Conservation (phyloP, 2,888 invertebrate species). For the Dryobotodes eremita region DNA sequence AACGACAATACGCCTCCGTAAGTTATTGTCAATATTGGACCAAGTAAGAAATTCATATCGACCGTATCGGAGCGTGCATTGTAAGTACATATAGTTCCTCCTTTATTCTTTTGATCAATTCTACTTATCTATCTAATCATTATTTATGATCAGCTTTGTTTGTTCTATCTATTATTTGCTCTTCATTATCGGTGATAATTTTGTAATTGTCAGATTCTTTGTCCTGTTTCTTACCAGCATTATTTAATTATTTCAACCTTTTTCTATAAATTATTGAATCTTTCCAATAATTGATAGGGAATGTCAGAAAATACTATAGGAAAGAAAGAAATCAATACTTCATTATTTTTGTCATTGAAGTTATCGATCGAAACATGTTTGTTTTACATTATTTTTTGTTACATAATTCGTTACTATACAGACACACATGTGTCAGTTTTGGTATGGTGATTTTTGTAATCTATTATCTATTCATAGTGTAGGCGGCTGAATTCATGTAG, state of each 20-base stretch:
- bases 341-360: slow-evolving; percentile 30
- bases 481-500: slow-evolving; percentile 74
- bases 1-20: slow-evolving; percentile 76
- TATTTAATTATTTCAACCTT: not conserved
- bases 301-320: slow-evolving; percentile 3
- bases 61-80: slow-evolving; percentile 40
- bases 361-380: slow-evolving; percentile 14
- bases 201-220: not conserved
- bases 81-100: slow-evolving; percentile 31
- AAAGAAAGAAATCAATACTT: not conserved
- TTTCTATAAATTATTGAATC: not conserved
- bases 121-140: not conserved
- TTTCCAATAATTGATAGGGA: not conserved
- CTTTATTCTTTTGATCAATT: slow-evolving; percentile 26
- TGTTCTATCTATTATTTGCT: slow-evolving; percentile 5
- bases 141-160: slow-evolving; percentile 7
- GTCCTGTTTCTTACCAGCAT: not conserved
- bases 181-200: slow-evolving; percentile 12
- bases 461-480: slow-evolving; percentile 70
- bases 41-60: slow-evolving; percentile 52
- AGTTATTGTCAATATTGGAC: slow-evolving; percentile 69
- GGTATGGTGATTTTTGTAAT: slow-evolving; percentile 56
- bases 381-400: not conserved
- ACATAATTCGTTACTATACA: slow-evolving; percentile 5
- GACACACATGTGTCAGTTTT: slow-evolving; percentile 6